A percentile compares a stretch with the other conserved stretches of the same genome.
Evolutionary conservation across 2,888 invertebrate genomes (phyloP).

Genomic region (Drosophila paramelanica): DNA sequence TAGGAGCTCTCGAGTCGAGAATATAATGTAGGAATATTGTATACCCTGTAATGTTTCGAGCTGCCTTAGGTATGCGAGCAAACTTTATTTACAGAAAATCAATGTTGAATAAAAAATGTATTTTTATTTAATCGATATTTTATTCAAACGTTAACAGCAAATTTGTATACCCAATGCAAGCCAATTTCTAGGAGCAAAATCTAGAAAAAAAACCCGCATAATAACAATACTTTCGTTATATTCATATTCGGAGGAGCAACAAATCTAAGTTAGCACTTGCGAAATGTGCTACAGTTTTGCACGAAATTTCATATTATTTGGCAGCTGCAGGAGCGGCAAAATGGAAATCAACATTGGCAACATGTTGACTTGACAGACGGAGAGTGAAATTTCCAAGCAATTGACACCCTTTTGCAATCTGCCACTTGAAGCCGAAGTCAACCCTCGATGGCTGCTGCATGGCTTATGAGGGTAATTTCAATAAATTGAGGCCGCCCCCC

Average conservation of each 20-base stretch:
- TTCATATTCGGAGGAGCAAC: constrained; percentile 14
- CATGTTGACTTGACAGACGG: constrained; percentile 82
- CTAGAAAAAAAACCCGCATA: constrained; percentile 5
- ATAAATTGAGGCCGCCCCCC: constrained; percentile 60
- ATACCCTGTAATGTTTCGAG: not conserved
- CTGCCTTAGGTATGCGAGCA: too few species aligned
- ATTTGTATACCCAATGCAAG: not conserved
- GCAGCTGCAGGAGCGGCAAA: constrained; percentile 50
- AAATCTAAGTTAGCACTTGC: constrained; percentile 19
- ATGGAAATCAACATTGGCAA: constrained; percentile 66
- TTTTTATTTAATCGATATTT: too few species aligned
- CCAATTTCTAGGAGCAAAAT: not conserved
- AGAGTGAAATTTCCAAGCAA: constrained; percentile 64
- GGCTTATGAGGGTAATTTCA: constrained; percentile 75
- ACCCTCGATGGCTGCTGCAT: constrained; percentile 47
- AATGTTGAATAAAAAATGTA: too few species aligned
- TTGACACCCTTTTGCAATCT: constrained; percentile 76
- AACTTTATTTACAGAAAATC: too few species aligned
- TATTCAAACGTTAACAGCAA: not conserved
- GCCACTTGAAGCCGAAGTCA: constrained; percentile 57
- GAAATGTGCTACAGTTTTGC: constrained; percentile 45
- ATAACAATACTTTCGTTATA: constrained; percentile 19
- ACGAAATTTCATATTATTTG: constrained; percentile 64
- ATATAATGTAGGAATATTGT: not conserved
- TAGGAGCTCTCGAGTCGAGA: not conserved